phyloP scores from a whole-genome alignment of 2,888 invertebrate genomes.

The Acholoe squamosa region DNA sequence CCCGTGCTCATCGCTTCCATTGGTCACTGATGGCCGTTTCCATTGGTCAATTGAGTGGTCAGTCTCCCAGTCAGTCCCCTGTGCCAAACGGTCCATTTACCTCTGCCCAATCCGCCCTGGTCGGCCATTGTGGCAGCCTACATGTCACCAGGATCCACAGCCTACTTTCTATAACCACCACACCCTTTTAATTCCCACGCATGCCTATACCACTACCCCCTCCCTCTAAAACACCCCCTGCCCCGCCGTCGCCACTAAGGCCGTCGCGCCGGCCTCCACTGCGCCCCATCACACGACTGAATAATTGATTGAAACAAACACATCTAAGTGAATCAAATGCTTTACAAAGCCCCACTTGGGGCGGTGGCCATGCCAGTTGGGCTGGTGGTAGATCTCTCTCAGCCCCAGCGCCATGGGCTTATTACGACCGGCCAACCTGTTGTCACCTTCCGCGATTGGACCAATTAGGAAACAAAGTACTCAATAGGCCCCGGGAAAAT shows the following conservation, averaged over 20 bases:
- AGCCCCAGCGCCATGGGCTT: constrained; percentile 5
- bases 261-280: not conserved
- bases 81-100: constrained; percentile 55
- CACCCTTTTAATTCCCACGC: constrained; percentile 21
- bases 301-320: constrained; percentile 62
- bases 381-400: not conserved
- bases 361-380: not conserved
- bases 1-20: constrained; percentile 24
- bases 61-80: constrained; percentile 51
- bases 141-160: constrained; percentile 45
- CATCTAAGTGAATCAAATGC: constrained; percentile 61
- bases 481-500: constrained; percentile 59
- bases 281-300: constrained; percentile 31
- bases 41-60: constrained; percentile 60
- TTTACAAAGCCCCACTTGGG: constrained; percentile 36
- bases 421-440: constrained; percentile 48
- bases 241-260: not conserved
- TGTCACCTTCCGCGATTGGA: constrained; percentile 54
- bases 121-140: not conserved
- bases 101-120: not conserved
- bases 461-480: constrained; percentile 60
- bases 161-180: not conserved
- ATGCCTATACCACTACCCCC: not conserved
- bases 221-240: not conserved
- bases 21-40: constrained; percentile 56